Evolutionary conservation across 2,797 vertebrate genomes (phyloP).

Genomic region (Hyperoplus immaculatus): DNA sequence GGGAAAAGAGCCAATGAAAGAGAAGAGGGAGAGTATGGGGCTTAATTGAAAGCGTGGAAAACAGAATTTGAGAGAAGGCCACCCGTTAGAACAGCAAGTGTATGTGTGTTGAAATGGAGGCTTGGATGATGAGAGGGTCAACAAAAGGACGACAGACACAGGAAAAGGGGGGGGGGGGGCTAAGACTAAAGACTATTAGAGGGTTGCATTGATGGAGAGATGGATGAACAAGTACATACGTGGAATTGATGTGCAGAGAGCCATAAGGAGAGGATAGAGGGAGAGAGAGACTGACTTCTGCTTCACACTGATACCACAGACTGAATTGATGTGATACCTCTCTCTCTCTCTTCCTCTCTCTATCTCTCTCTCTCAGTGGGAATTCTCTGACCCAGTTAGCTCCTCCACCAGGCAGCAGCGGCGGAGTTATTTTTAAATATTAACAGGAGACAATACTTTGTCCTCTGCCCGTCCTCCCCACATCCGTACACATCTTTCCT

Average conservation of each 20-base stretch:
- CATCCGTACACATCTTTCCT: slow-evolving; percentile 51
- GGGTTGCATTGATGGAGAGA: slow-evolving; percentile 15
- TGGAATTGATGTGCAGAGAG: slow-evolving; percentile 40
- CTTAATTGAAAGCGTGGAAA: slow-evolving; percentile 36
- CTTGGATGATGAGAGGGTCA: slow-evolving; percentile 29
- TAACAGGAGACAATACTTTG: slow-evolving; percentile 82
- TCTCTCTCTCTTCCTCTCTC: slow-evolving; percentile 28
- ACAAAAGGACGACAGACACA: slow-evolving; percentile 31
- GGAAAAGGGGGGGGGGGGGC: slow-evolving; percentile 19
- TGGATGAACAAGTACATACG: slow-evolving; percentile 26
- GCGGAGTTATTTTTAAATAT: slow-evolving; percentile 87
- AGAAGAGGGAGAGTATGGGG: neutral
- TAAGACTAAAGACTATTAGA: slow-evolving; percentile 12
- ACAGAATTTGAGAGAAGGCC: slow-evolving; percentile 9
- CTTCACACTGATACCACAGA: slow-evolving; percentile 65
- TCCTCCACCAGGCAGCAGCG: slow-evolving; percentile 76
- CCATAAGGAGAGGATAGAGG: slow-evolving; percentile 39
- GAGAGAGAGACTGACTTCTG: slow-evolving; percentile 59
- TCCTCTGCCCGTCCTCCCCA: slow-evolving; percentile 78
- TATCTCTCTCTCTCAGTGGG: slow-evolving; percentile 71
- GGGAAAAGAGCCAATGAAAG: slow-evolving; percentile 9
- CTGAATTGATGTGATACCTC: slow-evolving; percentile 64
- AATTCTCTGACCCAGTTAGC: slow-evolving; percentile 88
- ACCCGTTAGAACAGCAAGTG: slow-evolving; percentile 28
- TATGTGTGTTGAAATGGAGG: slow-evolving; percentile 38